Base-by-base conservation (phyloP, 2,888 invertebrate genomes). In the Chromoteleia sp. region DNA sequence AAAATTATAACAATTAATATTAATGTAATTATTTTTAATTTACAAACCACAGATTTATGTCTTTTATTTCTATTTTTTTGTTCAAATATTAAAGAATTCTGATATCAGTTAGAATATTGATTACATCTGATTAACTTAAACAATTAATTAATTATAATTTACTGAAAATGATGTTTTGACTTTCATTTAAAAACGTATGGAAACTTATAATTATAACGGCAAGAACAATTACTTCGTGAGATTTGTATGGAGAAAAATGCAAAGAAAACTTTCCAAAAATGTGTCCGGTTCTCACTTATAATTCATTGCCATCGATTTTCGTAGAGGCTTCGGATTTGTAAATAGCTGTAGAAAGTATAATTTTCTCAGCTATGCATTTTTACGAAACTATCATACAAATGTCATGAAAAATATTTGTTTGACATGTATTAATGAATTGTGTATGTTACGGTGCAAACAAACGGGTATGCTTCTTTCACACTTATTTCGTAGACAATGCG, bases 361-460 rank as follows among this genome's bases (percentile, higher is more conserved):
- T 39, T 67, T 25, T 29, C 52, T 17, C 41, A n/a, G 17, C 36
- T 14, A 4, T 12, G 29, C 17, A 17, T 14, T 58, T 70, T 58
- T 70, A 56, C 19, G 19, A 70, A 56, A 68, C 30, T 43, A n/a
- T 36, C 59, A 29, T 12, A 59, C 39, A 71, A 71, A 71, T 71
- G 71, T 52, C 71, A 71, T n/a, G 52, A 61, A 61, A 61, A 59
- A 52, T 73, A 73, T 54, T 73, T 30, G 59, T 61, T 61, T 63
- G 61, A 63, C 73, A 19, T 12, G 33, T 54, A 63, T 63, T 73
- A 63, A 73, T 73, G 73, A 63, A 52, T 73, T 59, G 52, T 71
- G 48, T 41, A 33, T 17, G 48, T 36, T 56, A 14, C 33, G 19
- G 25, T 19, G 45, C 30, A 29, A 43, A 67, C 30, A n/a, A 48